phyloP scores from a whole-genome alignment of 2,797 vertebrate species.

The Gallinago solitaria region DNA sequence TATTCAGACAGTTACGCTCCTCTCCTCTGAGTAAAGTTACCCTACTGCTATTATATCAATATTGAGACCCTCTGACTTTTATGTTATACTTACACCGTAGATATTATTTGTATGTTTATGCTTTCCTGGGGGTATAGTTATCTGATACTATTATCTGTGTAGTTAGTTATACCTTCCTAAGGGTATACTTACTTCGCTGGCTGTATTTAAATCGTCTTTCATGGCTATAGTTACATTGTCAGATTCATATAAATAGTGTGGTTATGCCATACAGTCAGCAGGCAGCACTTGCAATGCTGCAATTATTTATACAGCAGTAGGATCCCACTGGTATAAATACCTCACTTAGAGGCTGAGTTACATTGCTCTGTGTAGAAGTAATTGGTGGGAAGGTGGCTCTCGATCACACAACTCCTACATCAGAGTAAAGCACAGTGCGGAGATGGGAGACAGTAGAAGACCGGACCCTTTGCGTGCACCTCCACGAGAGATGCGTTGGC shows the following conservation, averaged over 20 bases:
- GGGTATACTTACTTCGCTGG: neutral
- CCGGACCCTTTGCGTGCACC: accelerated
- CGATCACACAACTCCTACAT: accelerated
- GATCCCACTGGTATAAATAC: conserved; percentile 23
- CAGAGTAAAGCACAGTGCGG: neutral
- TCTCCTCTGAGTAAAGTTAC: conserved; percentile 8
- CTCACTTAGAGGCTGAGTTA: neutral
- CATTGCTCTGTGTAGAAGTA: neutral
- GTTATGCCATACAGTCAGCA: conserved; percentile 5
- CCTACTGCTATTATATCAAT: neutral
- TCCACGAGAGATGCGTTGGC: neutral
- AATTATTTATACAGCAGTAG: conserved; percentile 1
- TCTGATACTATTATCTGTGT: conserved; percentile 33
- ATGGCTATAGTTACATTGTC: neutral
- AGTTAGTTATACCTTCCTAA: conserved; percentile 44
- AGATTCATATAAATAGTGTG: neutral
- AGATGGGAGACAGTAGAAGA: neutral
- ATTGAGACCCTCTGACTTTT: conserved; percentile 24
- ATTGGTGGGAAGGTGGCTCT: neutral
- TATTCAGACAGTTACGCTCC: neutral
- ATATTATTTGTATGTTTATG: conserved; percentile 52
- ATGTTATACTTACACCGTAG: neutral
- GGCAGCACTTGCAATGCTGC: neutral
- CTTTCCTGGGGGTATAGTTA: conserved; percentile 32
- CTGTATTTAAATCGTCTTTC: conserved; percentile 34